A percentile compares a stretch with the other conserved stretches of the same genome.
phyloP scores from a whole-genome alignment of 1,140 invertebrate genomes.

The Papilio polyxenes region DNA sequence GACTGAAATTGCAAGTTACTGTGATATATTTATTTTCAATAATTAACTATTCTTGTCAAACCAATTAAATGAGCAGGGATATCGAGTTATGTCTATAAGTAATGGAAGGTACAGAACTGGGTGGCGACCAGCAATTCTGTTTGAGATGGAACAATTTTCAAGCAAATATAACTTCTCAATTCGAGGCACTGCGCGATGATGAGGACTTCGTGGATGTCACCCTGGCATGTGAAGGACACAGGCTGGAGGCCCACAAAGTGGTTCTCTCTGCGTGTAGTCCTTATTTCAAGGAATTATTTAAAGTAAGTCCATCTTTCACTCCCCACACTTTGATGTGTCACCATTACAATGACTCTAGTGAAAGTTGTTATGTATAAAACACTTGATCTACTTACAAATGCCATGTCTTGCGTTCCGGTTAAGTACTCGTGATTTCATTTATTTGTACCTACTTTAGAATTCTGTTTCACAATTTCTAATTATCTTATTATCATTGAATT shows the following conservation, averaged over 20 bases:
- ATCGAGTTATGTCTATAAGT: conserved; percentile 81
- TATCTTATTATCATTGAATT: conserved; percentile 71
- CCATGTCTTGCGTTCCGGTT: conserved; percentile 81
- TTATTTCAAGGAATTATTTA: conserved; percentile 91
- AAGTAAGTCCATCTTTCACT: conserved; percentile 83
- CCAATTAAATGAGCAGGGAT: conserved; percentile 81
- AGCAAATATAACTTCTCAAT: conserved; percentile 91
- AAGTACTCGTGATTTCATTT: conserved; percentile 81
- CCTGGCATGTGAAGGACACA: conserved; percentile 88
- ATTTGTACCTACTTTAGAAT: conserved; percentile 79
- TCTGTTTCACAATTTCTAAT: conserved; percentile 79
- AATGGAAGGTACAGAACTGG: conserved; percentile 82
- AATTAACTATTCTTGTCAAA: conserved; percentile 80
- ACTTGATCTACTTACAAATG: conserved; percentile 81
- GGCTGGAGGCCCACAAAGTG: conserved; percentile 89
- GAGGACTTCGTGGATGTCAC: conserved; percentile 92
- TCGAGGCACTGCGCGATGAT: conserved; percentile 88
- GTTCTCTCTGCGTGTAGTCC: conserved; percentile 90
- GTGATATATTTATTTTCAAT: conserved; percentile 81
- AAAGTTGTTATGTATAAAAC: conserved; percentile 81
- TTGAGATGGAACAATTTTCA: conserved; percentile 96
- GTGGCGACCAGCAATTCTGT: conserved; percentile 92
- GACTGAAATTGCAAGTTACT: conserved; percentile 81
- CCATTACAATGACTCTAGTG: conserved; percentile 81
- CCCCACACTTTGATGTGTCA: conserved; percentile 80